Base-by-base conservation (phyloP, 1,140 invertebrate species). In the Stratiolaelaps scimitus region DNA sequence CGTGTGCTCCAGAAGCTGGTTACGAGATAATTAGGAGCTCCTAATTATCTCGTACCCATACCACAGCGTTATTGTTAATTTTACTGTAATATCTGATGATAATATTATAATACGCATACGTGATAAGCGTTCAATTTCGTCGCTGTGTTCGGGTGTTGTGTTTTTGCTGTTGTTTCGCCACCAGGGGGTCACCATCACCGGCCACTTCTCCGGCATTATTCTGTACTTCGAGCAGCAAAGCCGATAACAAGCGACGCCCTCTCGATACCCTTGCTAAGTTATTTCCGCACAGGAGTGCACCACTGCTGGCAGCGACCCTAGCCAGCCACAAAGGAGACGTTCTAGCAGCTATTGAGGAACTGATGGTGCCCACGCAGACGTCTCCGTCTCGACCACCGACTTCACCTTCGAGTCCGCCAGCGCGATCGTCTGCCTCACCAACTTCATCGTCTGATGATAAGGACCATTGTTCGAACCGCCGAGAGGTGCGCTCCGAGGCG, bases 131-230 rank as follows among this genome's bases (percentile, higher is more conserved):
- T 6, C 10, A 40, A 6, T 40, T 40, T 40, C n/a, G n/a, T 40
- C 34, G 34, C 10, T 40, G 4, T 40, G 5, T 40, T 40, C 10
- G 34, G 10, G n/a, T n/a, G n/a, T n/a, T n/a, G n/a, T n/a, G n/a
- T n/a, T n/a, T 40, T 40, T 40, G 10, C 34, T 40, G 34, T 6
- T 40, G n/a, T n/a, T n/a, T n/a, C n/a, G n/a, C 5, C 26, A 17
- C 15, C 53, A 60, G 53, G 53, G 34, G 53, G 34, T 60, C 53
- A 26, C 53, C 53, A 17, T 60, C 53, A 60, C 53, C 53, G 53
- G 34, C 26, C 20, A 26, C 17, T 20, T 60, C 53, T n/a, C 53
- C 53, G 2, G 34, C 34, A 26, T 26, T 23, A n/a, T 6, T 34
- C 13, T 60, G 26, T 26, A 34, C 26, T 60, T 29, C 26, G 26